These are phyloP conservation scores for Myiotriccus ornatus DNA, from an alignment of 2,797 vertebrate species.

Conservation along the genomic window DNA sequence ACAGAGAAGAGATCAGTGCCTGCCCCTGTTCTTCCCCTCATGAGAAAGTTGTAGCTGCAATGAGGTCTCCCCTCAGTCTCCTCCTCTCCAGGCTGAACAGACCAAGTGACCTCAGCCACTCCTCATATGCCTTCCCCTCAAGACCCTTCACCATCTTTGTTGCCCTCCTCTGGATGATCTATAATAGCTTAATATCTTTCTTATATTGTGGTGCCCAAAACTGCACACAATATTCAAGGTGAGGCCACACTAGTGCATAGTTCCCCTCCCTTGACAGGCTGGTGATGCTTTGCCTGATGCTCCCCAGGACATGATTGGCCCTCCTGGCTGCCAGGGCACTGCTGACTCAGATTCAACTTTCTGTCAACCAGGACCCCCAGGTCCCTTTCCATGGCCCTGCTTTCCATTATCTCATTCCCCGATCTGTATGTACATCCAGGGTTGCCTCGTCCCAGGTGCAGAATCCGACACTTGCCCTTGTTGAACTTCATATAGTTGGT, in stretches of 20 bases:
- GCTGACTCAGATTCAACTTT: background rate
- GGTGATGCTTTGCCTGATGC: background rate
- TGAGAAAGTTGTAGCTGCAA: background rate
- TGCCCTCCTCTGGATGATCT: background rate
- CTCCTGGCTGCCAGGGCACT: background rate
- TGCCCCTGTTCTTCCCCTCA: background rate
- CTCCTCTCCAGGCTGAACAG: background rate
- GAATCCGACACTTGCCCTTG: background rate
- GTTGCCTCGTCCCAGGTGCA: background rate
- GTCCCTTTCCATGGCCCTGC: background rate
- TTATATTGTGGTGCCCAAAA: background rate
- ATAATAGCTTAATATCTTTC: background rate
- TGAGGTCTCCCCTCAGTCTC: background rate
- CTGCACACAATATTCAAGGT: background rate
- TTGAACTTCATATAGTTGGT: background rate
- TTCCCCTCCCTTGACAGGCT: fast-evolving
- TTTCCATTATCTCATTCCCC: background rate
- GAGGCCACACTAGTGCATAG: background rate
- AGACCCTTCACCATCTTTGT: background rate
- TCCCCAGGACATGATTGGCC: background rate
- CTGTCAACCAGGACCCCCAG: background rate
- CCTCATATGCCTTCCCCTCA: background rate
- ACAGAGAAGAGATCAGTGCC: background rate
- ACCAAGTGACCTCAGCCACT: background rate
- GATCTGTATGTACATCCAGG: background rate